Percentiles rank a stretch among this genome's conserved stretches.
Conservation (phyloP, 92 coral and sea anemone genomes). For the Heteractis magnifica region DNA sequence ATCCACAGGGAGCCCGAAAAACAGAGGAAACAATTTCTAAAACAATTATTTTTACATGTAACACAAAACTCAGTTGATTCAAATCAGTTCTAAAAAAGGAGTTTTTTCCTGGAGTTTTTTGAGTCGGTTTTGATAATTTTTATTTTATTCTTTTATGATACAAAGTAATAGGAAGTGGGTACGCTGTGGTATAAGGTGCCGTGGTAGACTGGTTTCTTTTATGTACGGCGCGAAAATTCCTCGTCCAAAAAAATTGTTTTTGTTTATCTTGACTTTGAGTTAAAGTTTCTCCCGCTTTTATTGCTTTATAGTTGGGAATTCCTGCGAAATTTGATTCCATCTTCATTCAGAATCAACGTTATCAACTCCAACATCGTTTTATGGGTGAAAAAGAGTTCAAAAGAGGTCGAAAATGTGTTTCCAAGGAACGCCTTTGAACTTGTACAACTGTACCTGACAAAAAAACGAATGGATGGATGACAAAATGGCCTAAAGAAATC, state of each 20-base stretch:
- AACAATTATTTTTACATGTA: neutral
- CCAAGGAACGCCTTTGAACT: neutral
- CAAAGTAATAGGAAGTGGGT: neutral
- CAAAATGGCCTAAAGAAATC: neutral
- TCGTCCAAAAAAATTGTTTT: constrained; percentile 18
- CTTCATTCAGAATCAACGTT: neutral
- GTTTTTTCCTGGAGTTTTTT: neutral
- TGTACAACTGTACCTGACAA: neutral
- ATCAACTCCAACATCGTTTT: neutral
- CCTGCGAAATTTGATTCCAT: neutral
- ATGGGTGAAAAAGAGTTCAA: neutral
- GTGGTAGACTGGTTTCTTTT: constrained; percentile 21
- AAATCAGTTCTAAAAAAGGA: neutral
- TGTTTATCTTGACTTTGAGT: constrained; percentile 13
- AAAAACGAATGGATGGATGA: neutral
- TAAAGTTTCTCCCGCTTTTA: constrained; percentile 9
- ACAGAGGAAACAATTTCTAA: neutral
- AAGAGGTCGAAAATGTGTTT: neutral
- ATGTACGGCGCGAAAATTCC: constrained; percentile 36
- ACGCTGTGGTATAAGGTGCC: neutral
- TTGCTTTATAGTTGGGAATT: neutral
- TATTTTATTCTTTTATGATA: neutral
- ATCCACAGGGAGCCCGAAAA: neutral
- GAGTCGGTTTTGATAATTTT: neutral
- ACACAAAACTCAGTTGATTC: neutral